Base-by-base conservation (phyloP, 2,888 invertebrate species). In the Tipula lateralis region DNA sequence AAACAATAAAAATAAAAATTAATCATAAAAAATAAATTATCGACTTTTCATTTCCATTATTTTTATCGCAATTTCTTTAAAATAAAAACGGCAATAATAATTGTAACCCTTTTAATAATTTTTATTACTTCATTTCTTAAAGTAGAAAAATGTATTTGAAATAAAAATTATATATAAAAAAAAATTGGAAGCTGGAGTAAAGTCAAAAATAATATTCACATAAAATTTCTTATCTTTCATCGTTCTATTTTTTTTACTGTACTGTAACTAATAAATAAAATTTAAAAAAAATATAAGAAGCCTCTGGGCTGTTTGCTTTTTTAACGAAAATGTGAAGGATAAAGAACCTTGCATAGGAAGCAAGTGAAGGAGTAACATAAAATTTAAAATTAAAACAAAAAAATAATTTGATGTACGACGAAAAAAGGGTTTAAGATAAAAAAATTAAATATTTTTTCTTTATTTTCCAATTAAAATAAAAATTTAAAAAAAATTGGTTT, bases 381-480 rank as follows among this genome's bases (percentile, higher is more conserved):
- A 50, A 50, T 50, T n/a, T 50, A 50, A 50, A 50, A 50, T 19
- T 13, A 50, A 50, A 24, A 19, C 19, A 66, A 24, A 19, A 66
- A 24, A 24, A 66, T 24, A 66, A 66, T 44, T 44, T 44, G n/a
- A 44, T 24, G 66, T 66, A 66, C 66, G 66, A 66, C 24, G 66
- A 66, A 66, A n/a, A 66, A 66, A 66, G 66, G 66, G 66, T 66
- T 66, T 66, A 50, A 66, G 66, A 66, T 66, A 66, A 66, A 66
- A 66, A 2, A 66, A 9, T 7, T 16, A 50, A 50, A 16, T n/a
- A 16, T 66, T 66, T 66, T 66, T 66, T 66, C 66, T 66, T 66
- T 66, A 66, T 66, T 66, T 66, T 66, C 66, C 66, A 66, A 66
- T 66, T 66, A 66, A 66, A 66, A 66, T 66, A 66, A 66, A 66